These are phyloP conservation scores for Leucophenga varia DNA, from an alignment of 1,140 invertebrate genomes.

Conservation along the genomic window DNA sequence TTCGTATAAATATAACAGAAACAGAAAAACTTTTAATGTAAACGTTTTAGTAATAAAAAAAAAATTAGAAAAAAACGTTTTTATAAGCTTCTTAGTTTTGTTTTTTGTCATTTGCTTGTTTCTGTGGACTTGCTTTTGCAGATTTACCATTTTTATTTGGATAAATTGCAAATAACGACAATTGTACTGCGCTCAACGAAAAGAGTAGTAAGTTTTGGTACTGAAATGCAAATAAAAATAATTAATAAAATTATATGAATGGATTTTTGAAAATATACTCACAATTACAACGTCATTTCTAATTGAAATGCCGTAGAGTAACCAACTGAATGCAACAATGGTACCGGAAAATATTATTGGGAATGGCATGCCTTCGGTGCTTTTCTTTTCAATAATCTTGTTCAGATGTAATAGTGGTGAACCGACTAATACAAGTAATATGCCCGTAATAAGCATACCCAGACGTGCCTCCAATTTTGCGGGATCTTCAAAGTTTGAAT, in stretches of 20 bases:
- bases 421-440: slow-evolving; percentile 69
- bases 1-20: no score
- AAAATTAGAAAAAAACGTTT: slow-evolving; percentile 14
- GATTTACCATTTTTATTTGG: slow-evolving; percentile 55
- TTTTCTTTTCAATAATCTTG: slow-evolving; percentile 72
- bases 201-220: slow-evolving; percentile 71
- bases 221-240: slow-evolving; percentile 55
- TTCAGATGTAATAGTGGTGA: slow-evolving; percentile 70
- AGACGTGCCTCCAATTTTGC: slow-evolving; percentile 67
- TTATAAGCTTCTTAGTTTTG: slow-evolving; percentile 23
- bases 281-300: slow-evolving; percentile 76
- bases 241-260: background rate
- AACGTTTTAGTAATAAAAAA: background rate
- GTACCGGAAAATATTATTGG: slow-evolving; percentile 77
- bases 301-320: slow-evolving; percentile 78
- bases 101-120: slow-evolving; percentile 26
- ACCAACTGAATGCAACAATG: slow-evolving; percentile 74
- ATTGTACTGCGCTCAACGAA: slow-evolving; percentile 62
- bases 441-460: slow-evolving; percentile 68
- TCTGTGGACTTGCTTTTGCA: slow-evolving; percentile 51
- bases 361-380: slow-evolving; percentile 77
- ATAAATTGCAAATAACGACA: slow-evolving; percentile 68
- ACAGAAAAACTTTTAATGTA: no score
- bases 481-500: slow-evolving; percentile 66
- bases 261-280: slow-evolving; percentile 55